A percentile compares a stretch with the other conserved stretches of the same genome.
Conservation (phyloP, 1,140 invertebrate genomes). For the Nasonia giraulti region DNA sequence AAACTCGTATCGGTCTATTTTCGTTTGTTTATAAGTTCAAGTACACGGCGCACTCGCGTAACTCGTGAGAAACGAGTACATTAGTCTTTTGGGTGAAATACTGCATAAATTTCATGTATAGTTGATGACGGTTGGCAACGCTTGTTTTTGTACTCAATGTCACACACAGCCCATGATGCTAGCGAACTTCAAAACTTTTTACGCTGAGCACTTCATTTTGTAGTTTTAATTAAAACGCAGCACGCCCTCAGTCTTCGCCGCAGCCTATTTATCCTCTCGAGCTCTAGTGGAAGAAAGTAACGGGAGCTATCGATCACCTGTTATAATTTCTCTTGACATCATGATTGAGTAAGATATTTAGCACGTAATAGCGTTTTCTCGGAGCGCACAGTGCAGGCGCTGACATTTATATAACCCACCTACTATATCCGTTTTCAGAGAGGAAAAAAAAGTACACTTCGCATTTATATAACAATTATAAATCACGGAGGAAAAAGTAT, state of each 20-base stretch:
- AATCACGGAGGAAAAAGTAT: not conserved
- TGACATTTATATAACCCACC: no score
- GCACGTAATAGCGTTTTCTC: not conserved
- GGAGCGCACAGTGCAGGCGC: not conserved
- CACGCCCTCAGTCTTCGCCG: no score
- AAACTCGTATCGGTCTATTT: not conserved
- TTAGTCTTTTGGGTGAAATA: not conserved
- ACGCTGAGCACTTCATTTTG: not conserved
- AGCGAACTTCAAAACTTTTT: not conserved
- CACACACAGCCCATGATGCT: no score
- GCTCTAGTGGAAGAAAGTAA: slow-evolving; percentile 2
- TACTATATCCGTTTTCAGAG: no score
- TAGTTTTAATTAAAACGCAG: not conserved
- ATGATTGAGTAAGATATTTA: slow-evolving; percentile 40
- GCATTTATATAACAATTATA: no score
- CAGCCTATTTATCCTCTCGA: not conserved
- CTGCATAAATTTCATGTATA: not conserved
- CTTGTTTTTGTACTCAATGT: not conserved
- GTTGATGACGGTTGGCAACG: not conserved
- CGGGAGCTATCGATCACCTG: slow-evolving; percentile 17
- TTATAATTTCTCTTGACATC: slow-evolving; percentile 33
- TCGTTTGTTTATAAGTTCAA: not conserved
- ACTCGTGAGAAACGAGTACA: not conserved
- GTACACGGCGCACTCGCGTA: not conserved
- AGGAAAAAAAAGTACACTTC: no score